Evolutionary conservation across 1,140 invertebrate species (phyloP).

Genomic region (Bombus picipes): DNA sequence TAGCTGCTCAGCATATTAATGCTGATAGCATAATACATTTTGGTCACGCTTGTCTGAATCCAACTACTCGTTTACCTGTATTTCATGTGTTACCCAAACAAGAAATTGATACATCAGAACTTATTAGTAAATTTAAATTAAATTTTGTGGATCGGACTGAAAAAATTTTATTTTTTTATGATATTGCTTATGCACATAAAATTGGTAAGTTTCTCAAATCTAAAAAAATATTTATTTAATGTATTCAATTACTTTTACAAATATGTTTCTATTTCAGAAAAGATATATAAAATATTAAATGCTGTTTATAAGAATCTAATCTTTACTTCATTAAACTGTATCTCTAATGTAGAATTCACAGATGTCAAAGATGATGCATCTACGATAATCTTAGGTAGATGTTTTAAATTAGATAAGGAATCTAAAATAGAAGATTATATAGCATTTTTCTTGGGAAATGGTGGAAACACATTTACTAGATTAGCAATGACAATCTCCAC

Average conservation of each 20-base stretch:
- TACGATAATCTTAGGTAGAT: slow-evolving; percentile 73
- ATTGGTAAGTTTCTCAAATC: slow-evolving; percentile 82
- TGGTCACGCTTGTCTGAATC: slow-evolving; percentile 93
- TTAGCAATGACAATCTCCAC: slow-evolving; percentile 83
- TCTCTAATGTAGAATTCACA: slow-evolving; percentile 74
- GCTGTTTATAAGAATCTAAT: slow-evolving; percentile 69
- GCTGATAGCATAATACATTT: slow-evolving; percentile 95
- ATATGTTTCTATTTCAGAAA: slow-evolving; percentile 66
- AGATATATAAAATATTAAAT: slow-evolving; percentile 65
- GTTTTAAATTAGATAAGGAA: slow-evolving; percentile 71
- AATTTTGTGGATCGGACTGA: slow-evolving; percentile 75
- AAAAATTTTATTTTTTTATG: slow-evolving; percentile 88
- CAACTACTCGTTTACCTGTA: slow-evolving; percentile 87
- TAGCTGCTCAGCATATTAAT: slow-evolving; percentile 93
- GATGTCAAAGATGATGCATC: slow-evolving; percentile 51
- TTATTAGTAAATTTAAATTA: slow-evolving; percentile 76
- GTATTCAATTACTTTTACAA: slow-evolving; percentile 18
- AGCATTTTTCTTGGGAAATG: slow-evolving; percentile 84
- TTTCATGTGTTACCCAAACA: slow-evolving; percentile 88
- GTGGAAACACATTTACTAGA: slow-evolving; percentile 81
- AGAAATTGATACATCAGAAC: slow-evolving; percentile 81
- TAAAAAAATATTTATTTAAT: not conserved
- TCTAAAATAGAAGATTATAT: slow-evolving; percentile 77
- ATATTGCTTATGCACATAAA: slow-evolving; percentile 87
- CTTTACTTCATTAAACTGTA: slow-evolving; percentile 75